phyloP scores from a whole-genome alignment of 2,797 vertebrate species.

The Notoglanidium macrostoma region DNA sequence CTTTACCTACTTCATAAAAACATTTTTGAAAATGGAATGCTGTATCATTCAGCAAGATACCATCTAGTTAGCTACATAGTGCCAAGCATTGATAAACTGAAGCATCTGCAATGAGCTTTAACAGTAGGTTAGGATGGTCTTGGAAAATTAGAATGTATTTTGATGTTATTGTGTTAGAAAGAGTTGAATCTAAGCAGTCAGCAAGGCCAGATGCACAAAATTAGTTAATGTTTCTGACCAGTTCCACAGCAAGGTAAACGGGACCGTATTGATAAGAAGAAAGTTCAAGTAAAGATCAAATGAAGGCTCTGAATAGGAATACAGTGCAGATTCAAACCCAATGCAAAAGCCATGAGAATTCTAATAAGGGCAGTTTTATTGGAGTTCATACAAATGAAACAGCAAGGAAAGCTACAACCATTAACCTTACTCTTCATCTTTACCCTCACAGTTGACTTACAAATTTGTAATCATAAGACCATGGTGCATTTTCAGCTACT shows the following conservation, averaged over 20 bases:
- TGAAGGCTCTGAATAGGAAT: not conserved
- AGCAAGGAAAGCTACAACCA: not conserved
- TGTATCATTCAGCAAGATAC: constrained; percentile 33
- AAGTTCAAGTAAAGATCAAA: not conserved
- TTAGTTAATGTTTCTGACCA: not conserved
- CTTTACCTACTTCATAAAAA: constrained; percentile 38
- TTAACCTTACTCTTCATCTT: not conserved
- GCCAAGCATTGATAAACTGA: constrained; percentile 13
- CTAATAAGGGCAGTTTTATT: not conserved
- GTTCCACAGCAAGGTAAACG: not conserved
- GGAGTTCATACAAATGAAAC: not conserved
- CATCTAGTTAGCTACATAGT: constrained; percentile 31
- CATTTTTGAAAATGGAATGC: constrained; percentile 22
- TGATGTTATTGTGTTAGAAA: not conserved
- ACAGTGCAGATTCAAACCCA: not conserved
- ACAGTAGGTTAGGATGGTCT: not conserved
- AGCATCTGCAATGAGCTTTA: constrained; percentile 15
- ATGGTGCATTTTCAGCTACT: not conserved
- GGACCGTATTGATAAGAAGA: not conserved
- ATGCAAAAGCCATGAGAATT: not conserved
- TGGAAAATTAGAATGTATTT: not conserved
- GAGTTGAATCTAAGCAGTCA: not conserved
- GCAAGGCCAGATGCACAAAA: not conserved
- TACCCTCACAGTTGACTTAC: not conserved
- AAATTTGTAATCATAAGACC: not conserved